Evolutionary conservation across 2,888 invertebrate genomes (phyloP), one percentile per base, ranked within the genome.

Genomic region (Acrobasis suavella): DNA sequence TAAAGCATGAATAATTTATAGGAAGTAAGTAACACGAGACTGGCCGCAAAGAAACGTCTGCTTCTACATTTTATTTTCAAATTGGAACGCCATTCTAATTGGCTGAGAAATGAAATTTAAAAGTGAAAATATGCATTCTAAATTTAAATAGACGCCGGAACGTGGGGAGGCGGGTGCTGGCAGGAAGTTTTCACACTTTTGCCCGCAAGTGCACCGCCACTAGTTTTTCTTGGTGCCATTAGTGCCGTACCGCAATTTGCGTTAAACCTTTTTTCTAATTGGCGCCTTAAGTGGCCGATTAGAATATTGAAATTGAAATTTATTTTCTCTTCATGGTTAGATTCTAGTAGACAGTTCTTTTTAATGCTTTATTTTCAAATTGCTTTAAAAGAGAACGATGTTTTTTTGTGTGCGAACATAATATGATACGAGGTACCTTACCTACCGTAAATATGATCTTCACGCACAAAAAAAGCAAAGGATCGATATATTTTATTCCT

Each of bases 161-260:
- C 49, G 63, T 50, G 60, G 64, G 59, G 63, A 38, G 56, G 42
- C 12, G 46, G 46, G 52, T 50, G 58, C 60, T 61, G 61, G 56
- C 37, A 17, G 39, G 42, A 72, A 71, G 68, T 72, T 74, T 76
- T 74, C 70, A 72, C 74, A 76, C 75, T 76, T 83, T 78, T 77
- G 74, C 71, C 72, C 78, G 73, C 79, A 77, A 77, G 75, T 77
- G 76, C 72, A 72, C 71, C 70, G 70, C 71, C 73, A 66, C 72
- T 64, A 66, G 65, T 77, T 76, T 79, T 79, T 72, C 75, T 76
- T 74, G 68, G 77, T 73, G 65, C 72, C 77, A 77, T 81, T 80
- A 81, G 76, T 72, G 73, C 70, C 68, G 65, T 67, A 64, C 64
- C 67, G 73, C 72, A 75, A 79, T 79, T 78, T 75, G 73, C 68